Evolutionary conservation across 2,888 invertebrate species (phyloP), one percentile per base, ranked within the genome.

Genomic region (Agrochola lota): DNA sequence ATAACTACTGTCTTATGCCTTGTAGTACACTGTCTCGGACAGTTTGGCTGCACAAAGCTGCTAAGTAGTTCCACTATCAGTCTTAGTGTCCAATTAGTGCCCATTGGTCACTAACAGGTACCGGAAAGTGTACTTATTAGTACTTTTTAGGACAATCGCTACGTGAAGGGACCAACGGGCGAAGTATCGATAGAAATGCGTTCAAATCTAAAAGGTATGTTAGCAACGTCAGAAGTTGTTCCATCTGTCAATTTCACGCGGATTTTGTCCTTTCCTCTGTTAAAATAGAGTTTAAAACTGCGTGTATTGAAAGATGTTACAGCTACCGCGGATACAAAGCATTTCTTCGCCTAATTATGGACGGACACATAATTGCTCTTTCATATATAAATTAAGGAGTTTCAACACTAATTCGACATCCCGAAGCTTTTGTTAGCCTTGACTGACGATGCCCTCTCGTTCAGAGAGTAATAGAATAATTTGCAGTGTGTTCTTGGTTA

Each of bases 351-450:
- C 79, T 89, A 85, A 77, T 74, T 83, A 85, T 90, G 91, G 91
- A 91, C 91, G 91, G 91, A 91, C 88, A 88, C 84, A 77, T 91
- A 88, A 88, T 90, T 90, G 85, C 89, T 88, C 84, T 80, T 85
- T 83, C 74, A 81, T 78, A 74, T 75, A 66, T 67, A 85, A 87
- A 83, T 75, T 77, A 83, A 81, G 67, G 76, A 83, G 91, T 92
- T 91, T 90, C 90, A 91, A 92, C 91, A 90, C 90, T 90, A 89
- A 90, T 89, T 84, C 79, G 84, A 80, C 75, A 84, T 80, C 71
- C 74, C 63, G 67, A 80, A 20, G 30, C 23, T 77, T 70, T 40
- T 60, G 71, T 74, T 76, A 7, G 59, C 57, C 70, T 43, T 49
- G 59, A 79, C 62, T 66, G 74, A 85, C 83, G 64, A 55, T 83